Conservation (phyloP, 2,888 invertebrate species). For the Cryptocephalus primarius region DNA sequence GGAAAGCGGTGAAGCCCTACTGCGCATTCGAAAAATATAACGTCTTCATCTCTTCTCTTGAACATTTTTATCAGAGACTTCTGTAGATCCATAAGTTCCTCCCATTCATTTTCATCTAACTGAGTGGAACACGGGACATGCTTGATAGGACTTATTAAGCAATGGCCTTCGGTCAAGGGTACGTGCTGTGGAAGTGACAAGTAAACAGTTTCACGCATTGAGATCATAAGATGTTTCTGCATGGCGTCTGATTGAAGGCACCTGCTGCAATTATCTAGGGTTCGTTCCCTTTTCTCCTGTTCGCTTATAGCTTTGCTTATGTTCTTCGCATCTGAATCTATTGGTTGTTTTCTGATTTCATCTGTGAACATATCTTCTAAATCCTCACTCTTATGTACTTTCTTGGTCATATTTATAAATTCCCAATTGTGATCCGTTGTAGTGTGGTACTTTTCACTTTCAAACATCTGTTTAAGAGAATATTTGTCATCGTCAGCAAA, state of each 20-base stretch:
- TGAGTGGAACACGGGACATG: conserved; percentile 72
- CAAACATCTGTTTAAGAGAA: conserved; percentile 74
- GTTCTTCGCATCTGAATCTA: conserved; percentile 49
- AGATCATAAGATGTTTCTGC: conserved; percentile 75
- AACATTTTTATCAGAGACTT: conserved; percentile 73
- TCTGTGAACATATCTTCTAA: conserved; percentile 79
- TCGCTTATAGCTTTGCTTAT: conserved; percentile 59
- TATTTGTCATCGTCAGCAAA: conserved; percentile 86
- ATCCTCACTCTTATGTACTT: conserved; percentile 57
- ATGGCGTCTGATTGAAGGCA: conserved; percentile 75
- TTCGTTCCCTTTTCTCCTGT: conserved; percentile 55
- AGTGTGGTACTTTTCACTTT: conserved; percentile 69
- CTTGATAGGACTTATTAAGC: conserved; percentile 70
- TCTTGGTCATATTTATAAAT: conserved; percentile 63
- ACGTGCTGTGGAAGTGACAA: conserved; percentile 68
- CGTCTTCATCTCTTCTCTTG: conserved; percentile 58
- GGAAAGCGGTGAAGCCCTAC: conserved; percentile 56
- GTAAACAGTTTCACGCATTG: conserved; percentile 74
- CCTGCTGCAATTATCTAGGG: conserved; percentile 68
- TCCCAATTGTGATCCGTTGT: conserved; percentile 71
- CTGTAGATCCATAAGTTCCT: conserved; percentile 71
- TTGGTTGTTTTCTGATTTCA: conserved; percentile 57
- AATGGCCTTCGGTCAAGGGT: conserved; percentile 79
- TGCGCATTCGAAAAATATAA: conserved; percentile 86
- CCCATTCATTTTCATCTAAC: conserved; percentile 91